Percentiles rank a stretch among this genome's conserved stretches.
These are phyloP conservation scores for Notolepis coatsorum DNA, from an alignment of 2,797 vertebrate genomes.

Conservation along the genomic window DNA sequence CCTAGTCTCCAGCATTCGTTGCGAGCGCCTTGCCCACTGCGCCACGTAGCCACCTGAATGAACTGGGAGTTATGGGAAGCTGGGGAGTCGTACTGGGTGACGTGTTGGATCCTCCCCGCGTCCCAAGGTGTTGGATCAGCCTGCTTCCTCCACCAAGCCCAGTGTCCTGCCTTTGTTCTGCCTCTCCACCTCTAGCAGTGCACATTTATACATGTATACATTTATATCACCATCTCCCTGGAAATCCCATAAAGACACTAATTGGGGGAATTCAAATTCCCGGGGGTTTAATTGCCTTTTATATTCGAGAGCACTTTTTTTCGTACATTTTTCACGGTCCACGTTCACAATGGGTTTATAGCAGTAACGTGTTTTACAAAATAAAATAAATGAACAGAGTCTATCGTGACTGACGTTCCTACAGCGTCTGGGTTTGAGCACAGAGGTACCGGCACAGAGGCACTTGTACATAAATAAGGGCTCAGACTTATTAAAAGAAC, in stretches of 20 bases:
- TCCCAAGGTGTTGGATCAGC: slow-evolving; percentile 21
- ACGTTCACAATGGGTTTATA: too few relatives aligned
- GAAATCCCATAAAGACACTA: slow-evolving; percentile 52
- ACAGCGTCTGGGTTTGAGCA: too few relatives aligned
- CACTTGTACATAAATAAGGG: too few relatives aligned
- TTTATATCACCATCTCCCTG: slow-evolving; percentile 27
- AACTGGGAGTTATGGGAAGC: slow-evolving; percentile 61
- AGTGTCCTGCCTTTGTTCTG: slow-evolving; percentile 17
- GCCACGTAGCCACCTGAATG: too few relatives aligned
- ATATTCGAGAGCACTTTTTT: slow-evolving; percentile 18
- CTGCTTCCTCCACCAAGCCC: slow-evolving; percentile 16
- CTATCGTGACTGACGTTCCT: too few relatives aligned
- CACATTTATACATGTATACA: slow-evolving; percentile 16
- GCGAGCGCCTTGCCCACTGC: too few relatives aligned
- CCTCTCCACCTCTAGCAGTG: not conserved
- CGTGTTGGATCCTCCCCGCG: slow-evolving; percentile 60
- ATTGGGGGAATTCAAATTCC: slow-evolving; percentile 37
- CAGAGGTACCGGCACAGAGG: too few relatives aligned
- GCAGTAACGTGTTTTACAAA: too few relatives aligned
- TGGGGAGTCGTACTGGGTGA: slow-evolving; percentile 16
- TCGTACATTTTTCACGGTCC: too few relatives aligned
- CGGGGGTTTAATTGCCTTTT: slow-evolving; percentile 18
- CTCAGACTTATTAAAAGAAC: too few relatives aligned
- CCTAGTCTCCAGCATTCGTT: too few relatives aligned
- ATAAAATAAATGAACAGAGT: too few relatives aligned